These are phyloP conservation scores for Sesia apiformis DNA, from an alignment of 2,888 invertebrate species.

Conservation along the genomic window DNA sequence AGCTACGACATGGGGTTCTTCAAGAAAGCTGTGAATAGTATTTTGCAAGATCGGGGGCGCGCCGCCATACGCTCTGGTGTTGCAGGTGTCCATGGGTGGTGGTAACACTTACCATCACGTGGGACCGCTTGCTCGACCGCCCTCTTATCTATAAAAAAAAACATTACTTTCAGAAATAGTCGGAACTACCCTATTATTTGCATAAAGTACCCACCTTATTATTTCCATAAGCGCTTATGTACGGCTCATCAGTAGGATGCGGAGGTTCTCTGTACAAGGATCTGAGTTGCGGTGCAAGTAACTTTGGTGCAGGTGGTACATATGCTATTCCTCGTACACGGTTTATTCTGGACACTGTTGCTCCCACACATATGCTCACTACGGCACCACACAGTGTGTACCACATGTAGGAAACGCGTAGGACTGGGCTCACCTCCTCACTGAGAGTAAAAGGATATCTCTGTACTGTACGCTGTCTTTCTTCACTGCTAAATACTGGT, in stretches of 20 bases:
- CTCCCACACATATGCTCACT: conserved; percentile 44
- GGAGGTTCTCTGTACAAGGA: conserved; percentile 68
- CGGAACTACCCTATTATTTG: no score
- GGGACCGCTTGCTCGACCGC: no score
- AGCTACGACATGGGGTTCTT: no score
- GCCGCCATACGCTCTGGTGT: no score
- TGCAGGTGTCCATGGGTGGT: no score
- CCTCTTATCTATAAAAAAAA: no score
- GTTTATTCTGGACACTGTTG: conserved; percentile 36
- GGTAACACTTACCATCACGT: no score
- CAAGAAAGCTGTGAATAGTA: no score
- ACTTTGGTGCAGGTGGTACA: conserved; percentile 49
- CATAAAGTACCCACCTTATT: conserved; percentile 31
- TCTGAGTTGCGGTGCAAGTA: conserved; percentile 82
- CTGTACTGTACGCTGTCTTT: no score
- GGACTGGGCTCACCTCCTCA: conserved; percentile 76
- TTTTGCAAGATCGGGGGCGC: no score
- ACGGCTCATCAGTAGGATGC: conserved; percentile 53
- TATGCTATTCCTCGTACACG: conserved; percentile 39
- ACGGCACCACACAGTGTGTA: conserved; percentile 75
- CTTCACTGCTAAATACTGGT: no score
- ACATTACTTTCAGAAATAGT: no score
- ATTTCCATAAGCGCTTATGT: conserved; percentile 52
- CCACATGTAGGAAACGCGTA: conserved; percentile 86
- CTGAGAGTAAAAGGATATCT: conserved; percentile 15